Conservation (phyloP, 2,113 vertebrate genomes). For the Ictidomys tridecemlineatus region DNA sequence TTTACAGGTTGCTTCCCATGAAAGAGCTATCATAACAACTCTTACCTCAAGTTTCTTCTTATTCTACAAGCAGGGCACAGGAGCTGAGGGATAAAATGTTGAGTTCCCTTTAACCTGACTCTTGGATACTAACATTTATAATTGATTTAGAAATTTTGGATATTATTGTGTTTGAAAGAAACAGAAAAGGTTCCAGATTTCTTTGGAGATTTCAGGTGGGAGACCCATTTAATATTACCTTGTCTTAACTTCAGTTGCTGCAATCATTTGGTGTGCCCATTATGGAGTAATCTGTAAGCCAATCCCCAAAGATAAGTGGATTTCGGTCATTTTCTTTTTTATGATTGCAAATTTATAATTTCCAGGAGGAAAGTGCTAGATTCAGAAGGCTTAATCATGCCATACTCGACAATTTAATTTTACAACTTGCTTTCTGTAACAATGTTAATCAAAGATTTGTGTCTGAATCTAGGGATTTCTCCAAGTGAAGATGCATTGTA, state of each 20-base stretch:
- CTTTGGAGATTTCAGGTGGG: constrained; percentile 2
- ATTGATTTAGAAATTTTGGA: neutral
- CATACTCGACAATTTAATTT: constrained; percentile 43
- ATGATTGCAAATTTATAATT: constrained; percentile 58
- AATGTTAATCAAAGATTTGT: constrained; percentile 27
- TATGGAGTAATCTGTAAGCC: constrained; percentile 48
- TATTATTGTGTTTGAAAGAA: constrained; percentile 46
- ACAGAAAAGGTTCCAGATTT: neutral
- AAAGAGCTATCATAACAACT: neutral
- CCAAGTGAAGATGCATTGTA: neutral
- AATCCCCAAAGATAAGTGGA: constrained; percentile 54
- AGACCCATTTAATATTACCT: neutral
- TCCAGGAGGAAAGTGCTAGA: constrained; percentile 47
- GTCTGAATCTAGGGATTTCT: constrained; percentile 33
- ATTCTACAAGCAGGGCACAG: neutral
- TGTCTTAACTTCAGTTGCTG: neutral
- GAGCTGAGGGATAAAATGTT: neutral
- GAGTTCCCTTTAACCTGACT: constrained; percentile 9
- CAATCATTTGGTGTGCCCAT: neutral
- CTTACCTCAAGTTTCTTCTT: neutral
- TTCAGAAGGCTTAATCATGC: constrained; percentile 38
- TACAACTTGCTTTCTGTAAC: constrained; percentile 37
- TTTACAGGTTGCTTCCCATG: neutral
- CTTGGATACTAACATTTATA: constrained; percentile 26
- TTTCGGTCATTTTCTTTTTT: constrained; percentile 73